These are phyloP conservation scores for Muntiacus reevesi DNA, from an alignment of 2,113 vertebrate species.

Conservation along the genomic window DNA sequence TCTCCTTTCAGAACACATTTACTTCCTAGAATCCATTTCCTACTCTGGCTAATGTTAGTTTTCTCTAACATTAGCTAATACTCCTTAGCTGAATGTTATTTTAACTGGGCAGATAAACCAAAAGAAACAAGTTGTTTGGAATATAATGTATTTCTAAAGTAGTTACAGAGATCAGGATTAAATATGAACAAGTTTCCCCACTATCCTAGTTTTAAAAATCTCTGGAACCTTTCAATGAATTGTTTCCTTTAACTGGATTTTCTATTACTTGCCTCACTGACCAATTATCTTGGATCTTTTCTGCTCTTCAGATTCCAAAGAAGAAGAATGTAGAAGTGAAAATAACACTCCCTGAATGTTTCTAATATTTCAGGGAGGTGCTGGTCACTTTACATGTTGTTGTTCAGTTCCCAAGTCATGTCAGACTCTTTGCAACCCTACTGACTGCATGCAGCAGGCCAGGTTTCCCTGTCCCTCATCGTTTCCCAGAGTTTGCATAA, in stretches of 20 bases:
- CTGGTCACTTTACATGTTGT: not conserved
- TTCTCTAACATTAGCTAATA: not conserved
- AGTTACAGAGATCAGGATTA: not conserved
- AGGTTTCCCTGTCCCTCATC: not conserved
- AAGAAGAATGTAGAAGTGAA: not conserved
- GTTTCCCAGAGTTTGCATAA: not conserved
- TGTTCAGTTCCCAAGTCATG: not conserved
- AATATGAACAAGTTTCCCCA: not conserved
- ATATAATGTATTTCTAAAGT: constrained; percentile 3
- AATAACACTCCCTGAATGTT: not conserved
- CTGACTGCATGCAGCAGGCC: not conserved
- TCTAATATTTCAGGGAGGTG: not conserved
- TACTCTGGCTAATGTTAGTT: not conserved
- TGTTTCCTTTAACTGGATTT: not conserved
- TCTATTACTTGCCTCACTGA: not conserved
- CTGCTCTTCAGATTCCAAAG: not conserved
- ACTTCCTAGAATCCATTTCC: not conserved
- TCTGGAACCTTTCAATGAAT: not conserved
- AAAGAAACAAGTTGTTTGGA: not conserved
- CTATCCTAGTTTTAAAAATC: not conserved
- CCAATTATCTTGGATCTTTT: not conserved
- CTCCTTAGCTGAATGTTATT: not conserved
- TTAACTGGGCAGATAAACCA: not conserved
- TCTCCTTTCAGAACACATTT: not conserved
- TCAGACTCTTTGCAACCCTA: not conserved